Conservation (phyloP, 2,888 invertebrate genomes). For the Digitonthophagus gazella region DNA sequence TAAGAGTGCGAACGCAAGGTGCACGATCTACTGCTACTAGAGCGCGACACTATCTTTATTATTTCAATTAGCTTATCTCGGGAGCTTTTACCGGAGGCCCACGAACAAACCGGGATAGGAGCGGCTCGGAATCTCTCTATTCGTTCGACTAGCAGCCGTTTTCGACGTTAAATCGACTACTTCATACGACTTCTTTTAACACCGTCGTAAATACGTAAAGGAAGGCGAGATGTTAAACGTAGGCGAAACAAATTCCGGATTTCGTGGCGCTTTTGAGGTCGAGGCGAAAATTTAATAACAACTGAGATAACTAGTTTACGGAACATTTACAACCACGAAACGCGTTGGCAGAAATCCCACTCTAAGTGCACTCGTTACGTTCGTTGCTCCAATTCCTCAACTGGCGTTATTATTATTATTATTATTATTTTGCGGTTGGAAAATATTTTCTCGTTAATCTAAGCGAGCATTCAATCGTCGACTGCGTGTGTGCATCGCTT, state of each 20-base stretch:
- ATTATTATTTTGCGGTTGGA: too few species aligned
- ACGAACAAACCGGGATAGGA: not conserved
- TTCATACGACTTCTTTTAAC: not conserved
- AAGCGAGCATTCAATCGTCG: not conserved
- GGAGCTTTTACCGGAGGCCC: slow-evolving; percentile 2
- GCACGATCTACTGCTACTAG: not conserved
- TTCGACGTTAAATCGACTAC: not conserved
- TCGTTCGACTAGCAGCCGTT: not conserved
- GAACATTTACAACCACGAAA: not conserved
- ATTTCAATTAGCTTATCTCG: slow-evolving; percentile 17
- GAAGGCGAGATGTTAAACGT: not conserved
- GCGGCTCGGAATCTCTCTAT: not conserved
- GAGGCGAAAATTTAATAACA: not conserved
- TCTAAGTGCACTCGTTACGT: not conserved
- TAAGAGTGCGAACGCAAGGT: not conserved
- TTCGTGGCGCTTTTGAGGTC: not conserved
- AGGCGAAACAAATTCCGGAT: not conserved
- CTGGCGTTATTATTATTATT: too few species aligned
- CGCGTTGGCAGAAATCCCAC: not conserved
- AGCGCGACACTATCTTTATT: slow-evolving; percentile 10
- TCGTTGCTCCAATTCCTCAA: too few species aligned
- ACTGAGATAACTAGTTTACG: not conserved
- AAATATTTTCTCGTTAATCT: not conserved
- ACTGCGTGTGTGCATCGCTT: not conserved
- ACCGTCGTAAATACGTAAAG: not conserved